Evolutionary conservation across 2,888 invertebrate species (phyloP), one percentile per base, ranked within the genome.

Genomic region (Agrochola lychnidis): DNA sequence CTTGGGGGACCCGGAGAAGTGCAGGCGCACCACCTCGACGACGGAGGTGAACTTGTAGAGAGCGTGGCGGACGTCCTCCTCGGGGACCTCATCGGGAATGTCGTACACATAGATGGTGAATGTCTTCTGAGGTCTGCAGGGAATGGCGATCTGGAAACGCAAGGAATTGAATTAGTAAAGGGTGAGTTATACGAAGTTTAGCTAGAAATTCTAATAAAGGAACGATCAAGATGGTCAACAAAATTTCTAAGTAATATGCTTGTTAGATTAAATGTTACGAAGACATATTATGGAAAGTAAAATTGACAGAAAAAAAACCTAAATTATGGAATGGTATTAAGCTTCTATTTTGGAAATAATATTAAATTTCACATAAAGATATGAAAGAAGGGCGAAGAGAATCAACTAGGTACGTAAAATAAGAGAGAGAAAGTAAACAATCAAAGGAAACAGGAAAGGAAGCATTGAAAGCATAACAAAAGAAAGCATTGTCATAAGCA

Each of bases 61-160:
- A n/a, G 98, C 97, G 91, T 98, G 98, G 62, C 98, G 97, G 42
- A 98, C 98, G 93, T 98, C 98, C 88, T 98, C 98, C 90, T 98
- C 98, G 0, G 98, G 98, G 42, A 98, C 96, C 91, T 98, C 98
- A 88, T 98, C 98, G 0, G 98, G 98, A 70, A 98, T 98, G 92
- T 98, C 98, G 90, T 98, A 97, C 67, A 98, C 98, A 93, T 98
- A 98, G 84, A 98, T 97, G 10, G 98, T 98, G 93, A 98, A 98
- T n/a, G 98, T 98, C 96, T 98, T 98, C 91, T 98, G 98, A 0
- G 98, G 98, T 88, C 98, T 97, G 93, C 98, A 98, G 7, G 98
- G 98, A 89, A 98, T 98, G 59, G 98, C 97, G 84, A 98, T 97
- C 98, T 98, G 93, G 64, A 90, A 77, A 71, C 57, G 5, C 30